phyloP scores from a whole-genome alignment of 2,888 invertebrate genomes.

The Neocrepidodera transversa region DNA sequence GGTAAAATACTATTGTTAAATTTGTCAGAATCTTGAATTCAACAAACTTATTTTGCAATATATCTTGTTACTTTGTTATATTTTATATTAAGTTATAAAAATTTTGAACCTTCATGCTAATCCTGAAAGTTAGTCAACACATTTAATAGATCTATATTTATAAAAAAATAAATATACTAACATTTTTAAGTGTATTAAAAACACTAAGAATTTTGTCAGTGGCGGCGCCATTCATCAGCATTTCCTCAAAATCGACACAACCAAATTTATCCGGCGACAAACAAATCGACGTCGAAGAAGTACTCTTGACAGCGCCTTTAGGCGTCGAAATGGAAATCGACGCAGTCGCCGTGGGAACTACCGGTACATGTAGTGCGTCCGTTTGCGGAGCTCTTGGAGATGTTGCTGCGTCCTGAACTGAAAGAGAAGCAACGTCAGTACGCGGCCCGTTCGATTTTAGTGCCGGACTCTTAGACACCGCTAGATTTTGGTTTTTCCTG shows the following conservation, averaged over 20 bases:
- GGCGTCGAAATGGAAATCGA: too few relatives aligned
- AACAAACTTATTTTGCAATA: too few relatives aligned
- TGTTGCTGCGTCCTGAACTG: conserved; percentile 57
- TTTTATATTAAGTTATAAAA: too few relatives aligned
- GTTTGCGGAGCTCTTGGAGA: conserved; percentile 53
- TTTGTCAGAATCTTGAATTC: too few relatives aligned
- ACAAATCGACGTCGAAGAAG: conserved; percentile 23
- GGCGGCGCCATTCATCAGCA: conserved; percentile 26
- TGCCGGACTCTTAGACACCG: conserved; percentile 49
- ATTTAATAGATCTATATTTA: too few relatives aligned
- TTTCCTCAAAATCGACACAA: conserved; percentile 29
- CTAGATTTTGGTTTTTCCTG: conserved; percentile 54
- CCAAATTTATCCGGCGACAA: conserved; percentile 35
- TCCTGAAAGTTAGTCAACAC: too few relatives aligned
- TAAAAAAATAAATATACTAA: too few relatives aligned
- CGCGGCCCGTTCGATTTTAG: conserved; percentile 43
- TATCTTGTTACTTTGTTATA: too few relatives aligned
- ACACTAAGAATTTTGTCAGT: conserved; percentile 37
- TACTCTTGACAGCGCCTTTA: not conserved
- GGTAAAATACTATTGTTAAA: too few relatives aligned
- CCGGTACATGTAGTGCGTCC: conserved; percentile 49
- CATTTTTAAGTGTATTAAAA: conserved; percentile 28
- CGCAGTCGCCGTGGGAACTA: conserved; percentile 33
- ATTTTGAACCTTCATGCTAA: too few relatives aligned
- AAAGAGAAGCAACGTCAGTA: conserved; percentile 56